Conservation (phyloP, 2,888 invertebrate genomes). For the Apomyelois bistriatella region DNA sequence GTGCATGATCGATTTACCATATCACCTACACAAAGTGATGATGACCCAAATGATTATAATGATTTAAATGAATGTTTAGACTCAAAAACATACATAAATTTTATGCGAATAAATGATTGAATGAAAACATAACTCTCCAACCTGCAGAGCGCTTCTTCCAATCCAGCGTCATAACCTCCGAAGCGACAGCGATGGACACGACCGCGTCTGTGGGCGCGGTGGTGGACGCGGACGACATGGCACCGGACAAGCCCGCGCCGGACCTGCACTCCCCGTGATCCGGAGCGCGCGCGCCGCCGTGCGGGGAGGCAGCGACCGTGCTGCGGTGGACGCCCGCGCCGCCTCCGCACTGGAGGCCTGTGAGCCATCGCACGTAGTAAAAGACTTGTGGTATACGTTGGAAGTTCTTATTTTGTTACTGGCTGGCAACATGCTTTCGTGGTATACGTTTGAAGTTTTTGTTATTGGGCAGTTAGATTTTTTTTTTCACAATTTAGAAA, state of each 20-base stretch:
- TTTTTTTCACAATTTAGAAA: too few relatives aligned
- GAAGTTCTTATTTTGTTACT: neutral
- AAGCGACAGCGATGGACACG: slow-evolving; percentile 79
- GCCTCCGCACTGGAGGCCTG: slow-evolving; percentile 71
- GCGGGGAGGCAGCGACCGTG: slow-evolving; percentile 28
- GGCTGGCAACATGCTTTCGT: too few relatives aligned
- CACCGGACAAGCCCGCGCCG: slow-evolving; percentile 67
- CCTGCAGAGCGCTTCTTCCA: slow-evolving; percentile 82
- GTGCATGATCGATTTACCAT: too few relatives aligned
- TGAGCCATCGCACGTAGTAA: slow-evolving; percentile 51
- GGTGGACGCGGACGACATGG: slow-evolving; percentile 58
- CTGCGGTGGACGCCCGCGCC: slow-evolving; percentile 72
- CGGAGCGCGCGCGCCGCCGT: slow-evolving; percentile 32
- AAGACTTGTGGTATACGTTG: neutral
- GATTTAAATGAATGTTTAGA: too few relatives aligned
- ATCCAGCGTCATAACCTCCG: slow-evolving; percentile 79
- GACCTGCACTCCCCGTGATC: slow-evolving; percentile 72
- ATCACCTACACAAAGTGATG: too few relatives aligned
- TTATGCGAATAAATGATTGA: too few relatives aligned
- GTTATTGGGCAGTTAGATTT: too few relatives aligned
- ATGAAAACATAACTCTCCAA: too few relatives aligned
- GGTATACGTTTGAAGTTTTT: too few relatives aligned
- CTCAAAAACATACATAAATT: too few relatives aligned
- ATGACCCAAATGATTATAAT: too few relatives aligned
- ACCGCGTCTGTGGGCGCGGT: slow-evolving; percentile 47